phyloP scores from a whole-genome alignment of 2,888 invertebrate species.

The Agapostemon virescens region DNA sequence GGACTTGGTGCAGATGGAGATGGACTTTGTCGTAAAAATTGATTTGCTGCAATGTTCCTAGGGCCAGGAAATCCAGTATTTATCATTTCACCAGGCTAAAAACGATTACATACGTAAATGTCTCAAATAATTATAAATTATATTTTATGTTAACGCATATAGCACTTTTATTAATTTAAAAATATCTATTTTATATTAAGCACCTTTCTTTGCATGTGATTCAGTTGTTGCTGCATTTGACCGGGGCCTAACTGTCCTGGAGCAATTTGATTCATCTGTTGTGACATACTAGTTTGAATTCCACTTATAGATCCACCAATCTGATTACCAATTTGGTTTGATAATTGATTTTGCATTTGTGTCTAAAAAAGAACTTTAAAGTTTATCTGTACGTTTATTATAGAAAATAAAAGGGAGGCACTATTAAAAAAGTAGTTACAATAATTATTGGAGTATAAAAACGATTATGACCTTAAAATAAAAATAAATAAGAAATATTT shows the following conservation, averaged over 20 bases:
- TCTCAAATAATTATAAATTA: slow-evolving; percentile 6
- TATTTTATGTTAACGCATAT: no score
- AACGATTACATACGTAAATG: slow-evolving; percentile 25
- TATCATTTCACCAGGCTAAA: slow-evolving; percentile 80
- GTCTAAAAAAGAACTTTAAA: slow-evolving; percentile 63
- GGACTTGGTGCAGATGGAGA: slow-evolving; percentile 89
- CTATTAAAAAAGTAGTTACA: no score
- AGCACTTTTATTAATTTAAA: no score
- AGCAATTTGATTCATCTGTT: slow-evolving; percentile 79
- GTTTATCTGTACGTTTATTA: neutral
- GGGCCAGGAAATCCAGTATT: slow-evolving; percentile 81
- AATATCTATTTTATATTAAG: neutral
- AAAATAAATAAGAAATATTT: no score
- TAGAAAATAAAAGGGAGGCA: neutral
- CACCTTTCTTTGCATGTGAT: slow-evolving; percentile 79
- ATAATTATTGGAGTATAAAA: no score
- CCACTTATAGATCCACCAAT: slow-evolving; percentile 75
- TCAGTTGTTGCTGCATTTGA: slow-evolving; percentile 81
- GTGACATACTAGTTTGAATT: slow-evolving; percentile 76
- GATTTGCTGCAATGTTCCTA: slow-evolving; percentile 87
- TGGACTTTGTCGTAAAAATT: slow-evolving; percentile 90
- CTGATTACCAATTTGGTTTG: slow-evolving; percentile 77
- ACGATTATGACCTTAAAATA: no score
- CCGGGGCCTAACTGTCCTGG: slow-evolving; percentile 75
- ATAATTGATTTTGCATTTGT: slow-evolving; percentile 77